Percentiles rank a stretch among this genome's conserved stretches.
These are phyloP conservation scores for Autographa gamma DNA, from an alignment of 2,888 invertebrate species.

Conservation along the genomic window DNA sequence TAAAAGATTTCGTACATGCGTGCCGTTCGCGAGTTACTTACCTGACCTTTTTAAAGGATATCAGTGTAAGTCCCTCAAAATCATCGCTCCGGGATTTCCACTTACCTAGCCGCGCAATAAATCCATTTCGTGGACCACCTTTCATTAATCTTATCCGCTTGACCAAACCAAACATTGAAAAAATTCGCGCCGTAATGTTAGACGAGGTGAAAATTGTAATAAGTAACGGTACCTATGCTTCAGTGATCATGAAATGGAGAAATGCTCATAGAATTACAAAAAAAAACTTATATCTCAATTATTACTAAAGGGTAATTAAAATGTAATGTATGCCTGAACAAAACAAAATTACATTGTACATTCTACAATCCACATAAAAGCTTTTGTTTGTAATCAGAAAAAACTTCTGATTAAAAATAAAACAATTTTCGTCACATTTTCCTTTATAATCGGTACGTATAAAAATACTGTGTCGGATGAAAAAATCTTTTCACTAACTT, in stretches of 20 bases:
- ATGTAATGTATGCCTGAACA: background rate
- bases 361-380: no score
- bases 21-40: background rate
- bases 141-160: background rate
- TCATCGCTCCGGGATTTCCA: constrained; percentile 5
- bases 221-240: background rate
- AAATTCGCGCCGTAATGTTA: background rate
- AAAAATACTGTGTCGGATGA: constrained; percentile 3
- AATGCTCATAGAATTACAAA: constrained; percentile 9
- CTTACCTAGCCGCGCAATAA: background rate
- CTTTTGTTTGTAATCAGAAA: background rate
- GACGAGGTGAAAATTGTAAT: constrained; percentile 8
- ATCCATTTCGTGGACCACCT: background rate
- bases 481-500: constrained; percentile 17
- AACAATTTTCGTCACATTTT: background rate
- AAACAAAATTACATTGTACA: background rate
- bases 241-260: constrained; percentile 6
- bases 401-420: background rate
- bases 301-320: background rate
- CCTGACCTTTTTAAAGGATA: constrained; percentile 4
- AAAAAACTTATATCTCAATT: background rate
- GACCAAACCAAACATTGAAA: background rate
- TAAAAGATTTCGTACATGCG: background rate
- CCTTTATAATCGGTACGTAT: background rate
- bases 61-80: constrained; percentile 2